Conservation (phyloP, 2,113 vertebrate genomes). For the Periophthalmodon schlosseri region DNA sequence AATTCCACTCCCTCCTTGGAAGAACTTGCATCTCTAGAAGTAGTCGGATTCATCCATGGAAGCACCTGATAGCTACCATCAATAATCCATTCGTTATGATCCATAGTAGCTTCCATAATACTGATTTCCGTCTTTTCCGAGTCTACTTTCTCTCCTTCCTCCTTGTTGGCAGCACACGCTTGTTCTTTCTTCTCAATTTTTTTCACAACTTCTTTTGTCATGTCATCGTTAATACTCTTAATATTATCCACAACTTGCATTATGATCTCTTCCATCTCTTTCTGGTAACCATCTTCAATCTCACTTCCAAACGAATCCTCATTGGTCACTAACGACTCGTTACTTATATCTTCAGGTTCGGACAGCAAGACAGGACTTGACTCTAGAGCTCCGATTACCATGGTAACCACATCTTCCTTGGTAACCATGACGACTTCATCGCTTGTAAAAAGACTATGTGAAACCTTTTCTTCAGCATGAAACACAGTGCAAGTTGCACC, state of each 20-base stretch:
- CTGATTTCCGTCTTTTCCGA: constrained; percentile 71
- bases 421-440: neutral
- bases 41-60: constrained; percentile 49
- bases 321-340: constrained; percentile 17
- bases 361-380: neutral
- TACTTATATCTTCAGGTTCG: neutral
- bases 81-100: constrained; percentile 76
- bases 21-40: neutral
- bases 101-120: constrained; percentile 81
- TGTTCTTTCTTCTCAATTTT: constrained; percentile 13
- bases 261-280: constrained; percentile 9
- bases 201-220: neutral
- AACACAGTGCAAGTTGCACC: neutral
- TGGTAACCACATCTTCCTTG: neutral
- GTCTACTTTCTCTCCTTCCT: constrained; percentile 28
- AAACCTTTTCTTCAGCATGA: neutral
- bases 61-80: constrained; percentile 53
- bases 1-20: neutral
- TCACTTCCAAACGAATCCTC: constrained; percentile 44
- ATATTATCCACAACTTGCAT: neutral
- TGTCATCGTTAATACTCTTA: neutral
- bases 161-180: neutral
- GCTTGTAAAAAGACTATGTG: constrained; percentile 4
- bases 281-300: constrained; percentile 43
- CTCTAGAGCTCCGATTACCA: neutral